Evolutionary conservation across 2,113 vertebrate genomes (phyloP), one percentile per base, ranked within the genome.

Genomic region (Chaetops frenatus): DNA sequence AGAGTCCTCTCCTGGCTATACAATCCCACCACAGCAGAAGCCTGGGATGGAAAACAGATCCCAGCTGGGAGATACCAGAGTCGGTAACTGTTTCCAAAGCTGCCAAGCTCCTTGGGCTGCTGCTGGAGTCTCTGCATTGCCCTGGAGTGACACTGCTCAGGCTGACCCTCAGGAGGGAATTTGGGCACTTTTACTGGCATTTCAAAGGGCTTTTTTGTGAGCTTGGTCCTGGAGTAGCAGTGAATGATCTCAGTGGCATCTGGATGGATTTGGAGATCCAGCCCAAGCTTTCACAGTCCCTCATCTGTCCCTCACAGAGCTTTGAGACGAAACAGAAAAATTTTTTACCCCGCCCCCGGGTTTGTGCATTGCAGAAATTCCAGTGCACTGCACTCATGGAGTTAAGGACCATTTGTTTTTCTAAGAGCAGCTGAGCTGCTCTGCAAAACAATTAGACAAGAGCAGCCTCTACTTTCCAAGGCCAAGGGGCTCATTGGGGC

Each of bases 351-450:
- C 73, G 53, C 54, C 65, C 67, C 74, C 0, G 2, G 17, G 21
- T 61, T 81, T 86, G 69, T 74, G 86, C 88, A 82, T 78, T 54
- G 67, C 95, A 80, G 73, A 35, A 72, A 95, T 94, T 95, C 87
- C 95, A 93, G 50, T 10, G 0, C 3, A 1, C 54, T 7, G 6
- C 50, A 47, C 78, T 86, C 66, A 57, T 0, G 0, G 40, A 61
- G 86, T 66, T 74, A 88, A 86, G 85, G 76, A 95, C 78, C 31
- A 31, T 90, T 79, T 87, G 82, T 88, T 84, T 88, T 45, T 15
- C 45, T 42, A 89, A 64, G 80, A 67, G 82, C 80, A 77, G 66
- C 19, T 12, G 61, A 86, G 71, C 23, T 48, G 20, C 72, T 90
- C 50, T 10, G 12, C 17, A 35, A 84, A 90, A 70, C 65, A 79